Evolutionary conservation across 1,140 invertebrate genomes (phyloP), one percentile per base, ranked within the genome.

Genomic region (Eufriesea mexicana): DNA sequence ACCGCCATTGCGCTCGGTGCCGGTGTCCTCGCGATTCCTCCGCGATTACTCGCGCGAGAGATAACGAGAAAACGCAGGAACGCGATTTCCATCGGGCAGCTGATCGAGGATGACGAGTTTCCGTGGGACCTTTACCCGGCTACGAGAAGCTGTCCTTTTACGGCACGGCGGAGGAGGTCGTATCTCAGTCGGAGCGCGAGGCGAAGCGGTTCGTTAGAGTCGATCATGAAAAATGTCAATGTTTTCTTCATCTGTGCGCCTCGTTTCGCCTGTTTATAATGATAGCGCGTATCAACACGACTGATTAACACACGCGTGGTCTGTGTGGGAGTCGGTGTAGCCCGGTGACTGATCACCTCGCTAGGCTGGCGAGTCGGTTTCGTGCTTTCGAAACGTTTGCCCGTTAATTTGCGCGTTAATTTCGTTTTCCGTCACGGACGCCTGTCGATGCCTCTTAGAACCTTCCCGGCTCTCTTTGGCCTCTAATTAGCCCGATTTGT

Each of bases 401-500:
- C 42, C 14, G 55, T 45, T 59, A 74, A 61, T 78, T 78, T 57
- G n/a, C 64, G 28, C 62, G 64, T 78, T 68, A 67, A 78, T 78
- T 35, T 68, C 35, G 51, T 78, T 78, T 54, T 16, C 51, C 35
- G 16, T 28, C 49, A 68, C 64, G 51, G 28, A 55, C 57, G 57
- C 9, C 54, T 73, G 54, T 73, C 71, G 35, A 75, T 49, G 12
- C 45, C 59, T 64, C 7, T 76, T 76, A 76, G 59, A 76, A 62
- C 59, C 59, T 76, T 49, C 8, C n/a, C n/a, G n/a, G 5, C 51
- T 76, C 61, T 51, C 74, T 76, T 64, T 76, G 47, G 45, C 14
- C 49, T 64, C 47, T 76, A 76, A 76, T 76, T 76, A 76, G 59
- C 59, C 64, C 74, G 74, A 64, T 64, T 76, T 64, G 47, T 42